Evolutionary conservation across 2,797 vertebrate species (phyloP).

Genomic region (Bradypodion ventrale): DNA sequence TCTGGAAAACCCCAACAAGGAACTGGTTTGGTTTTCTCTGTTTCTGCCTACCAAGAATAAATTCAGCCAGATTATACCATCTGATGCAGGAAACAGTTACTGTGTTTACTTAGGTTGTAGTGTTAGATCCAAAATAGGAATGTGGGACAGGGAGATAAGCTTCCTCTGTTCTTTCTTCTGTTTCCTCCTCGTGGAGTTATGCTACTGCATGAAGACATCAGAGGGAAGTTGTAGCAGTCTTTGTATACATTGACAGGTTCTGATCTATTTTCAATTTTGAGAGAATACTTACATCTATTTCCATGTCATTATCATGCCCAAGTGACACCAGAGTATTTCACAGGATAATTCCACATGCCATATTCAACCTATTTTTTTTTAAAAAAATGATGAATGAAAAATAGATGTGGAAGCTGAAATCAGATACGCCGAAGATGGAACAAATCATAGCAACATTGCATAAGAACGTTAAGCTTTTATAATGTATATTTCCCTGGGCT

Average conservation of each 20-base stretch:
- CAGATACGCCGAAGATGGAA: conserved; percentile 52
- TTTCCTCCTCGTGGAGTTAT: background rate
- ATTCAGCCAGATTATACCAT: background rate
- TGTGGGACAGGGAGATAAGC: background rate
- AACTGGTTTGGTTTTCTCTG: background rate
- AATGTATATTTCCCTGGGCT: conserved; percentile 59
- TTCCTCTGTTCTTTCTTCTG: background rate
- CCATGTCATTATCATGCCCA: conserved; percentile 59
- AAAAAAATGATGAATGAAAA: conserved; percentile 58
- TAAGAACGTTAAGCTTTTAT: conserved; percentile 60
- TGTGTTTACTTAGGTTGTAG: background rate
- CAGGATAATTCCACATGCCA: conserved; percentile 59
- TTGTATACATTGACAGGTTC: background rate
- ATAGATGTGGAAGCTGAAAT: conserved; percentile 55
- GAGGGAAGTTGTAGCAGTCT: background rate
- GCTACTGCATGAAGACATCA: background rate
- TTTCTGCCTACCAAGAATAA: background rate
- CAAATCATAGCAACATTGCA: conserved; percentile 39
- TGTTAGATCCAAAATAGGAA: background rate
- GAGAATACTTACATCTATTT: conserved; percentile 39
- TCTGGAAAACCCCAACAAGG: background rate
- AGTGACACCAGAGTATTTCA: conserved; percentile 60
- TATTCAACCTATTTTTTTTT: conserved; percentile 59
- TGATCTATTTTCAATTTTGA: conserved; percentile 33
- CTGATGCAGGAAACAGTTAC: background rate